Percentiles rank a stretch among this genome's conserved stretches.
These are phyloP conservation scores for Callyntrura guangdongensis DNA, from an alignment of 2,888 invertebrate species.

Conservation along the genomic window DNA sequence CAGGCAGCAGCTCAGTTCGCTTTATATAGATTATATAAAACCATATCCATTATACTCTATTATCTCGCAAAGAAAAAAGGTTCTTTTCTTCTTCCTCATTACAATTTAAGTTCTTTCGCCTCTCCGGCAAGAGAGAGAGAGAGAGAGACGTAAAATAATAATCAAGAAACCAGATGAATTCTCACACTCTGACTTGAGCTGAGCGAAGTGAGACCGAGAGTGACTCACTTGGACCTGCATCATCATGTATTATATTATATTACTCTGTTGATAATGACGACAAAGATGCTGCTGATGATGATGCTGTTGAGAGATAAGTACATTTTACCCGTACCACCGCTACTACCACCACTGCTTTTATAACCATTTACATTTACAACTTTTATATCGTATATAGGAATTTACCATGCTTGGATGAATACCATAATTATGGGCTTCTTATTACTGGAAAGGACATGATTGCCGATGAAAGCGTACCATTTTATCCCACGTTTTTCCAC, in stretches of 20 bases:
- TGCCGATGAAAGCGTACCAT: slow-evolving; percentile 74
- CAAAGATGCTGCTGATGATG: slow-evolving; percentile 54
- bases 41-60: slow-evolving; percentile 19
- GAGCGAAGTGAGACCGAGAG: slow-evolving; percentile 64
- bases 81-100: slow-evolving; percentile 74
- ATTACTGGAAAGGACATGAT: slow-evolving; percentile 76
- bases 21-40: slow-evolving; percentile 12
- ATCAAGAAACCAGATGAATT: slow-evolving; percentile 78
- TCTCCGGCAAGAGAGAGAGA: slow-evolving; percentile 60
- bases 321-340: slow-evolving; percentile 44
- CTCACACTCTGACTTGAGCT: slow-evolving; percentile 74
- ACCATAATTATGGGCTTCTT: slow-evolving; percentile 76
- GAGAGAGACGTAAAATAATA: slow-evolving; percentile 57
- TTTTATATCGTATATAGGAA: slow-evolving; percentile 43
- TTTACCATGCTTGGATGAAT: slow-evolving; percentile 67
- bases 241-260: slow-evolving; percentile 71
- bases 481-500: slow-evolving; percentile 75
- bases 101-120: slow-evolving; percentile 77
- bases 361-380: not conserved
- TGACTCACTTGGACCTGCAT: slow-evolving; percentile 75
- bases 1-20: slow-evolving; percentile 21
- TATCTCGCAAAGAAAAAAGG: slow-evolving; percentile 53
- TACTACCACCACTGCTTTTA: slow-evolving; percentile 41
- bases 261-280: slow-evolving; percentile 55
- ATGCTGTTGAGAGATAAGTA: slow-evolving; percentile 66